Evolutionary conservation across 1,140 invertebrate genomes (phyloP), one percentile per base, ranked within the genome.

Genomic region (Neotoxoptera formosana): DNA sequence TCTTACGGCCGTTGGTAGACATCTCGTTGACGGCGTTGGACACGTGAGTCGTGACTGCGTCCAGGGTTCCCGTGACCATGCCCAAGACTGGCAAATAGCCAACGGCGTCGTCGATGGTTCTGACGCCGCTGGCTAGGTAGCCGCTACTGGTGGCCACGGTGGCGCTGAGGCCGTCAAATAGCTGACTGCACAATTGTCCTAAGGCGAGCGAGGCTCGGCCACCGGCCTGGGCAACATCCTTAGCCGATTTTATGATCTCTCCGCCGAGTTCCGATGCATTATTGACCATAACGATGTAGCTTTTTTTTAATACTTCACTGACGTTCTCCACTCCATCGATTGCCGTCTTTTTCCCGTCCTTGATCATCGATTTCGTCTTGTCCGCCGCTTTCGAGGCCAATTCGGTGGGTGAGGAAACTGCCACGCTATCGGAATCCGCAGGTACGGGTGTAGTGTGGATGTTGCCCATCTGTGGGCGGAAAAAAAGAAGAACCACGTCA

Each of bases 371-470:
- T n/a, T 47, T 34, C 14, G 48, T 2, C 87, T 30, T n/a, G 48
- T 21, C 34, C 48, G 20, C 2, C 20, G 1, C 4, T 0, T 34
- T 9, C 41, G 41, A 41, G 11, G 9, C 17, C 23, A 45, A 30
- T 1, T 7, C 3, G 36, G 1, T 6, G 23, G 41, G 9, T 7
- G 84, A n/a, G 21, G 23, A 23, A 9, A 25, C 0, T 25, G 41
- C 25, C 25, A 0, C 23, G 9, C 0, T 41, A 3, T n/a, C 0
- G 1, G 11, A 0, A 21, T 7, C 30, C n/a, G 30, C 20, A 7
- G 60, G 60, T 30, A 76, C 11, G 14, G 60, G 60, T 34, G 14
- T 76, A n/a, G 60, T 20, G 60, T 20, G 60, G n/a, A 76, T 34
- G 60, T 6, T 76, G 60, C 14, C 60, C 60, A 76, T n/a, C 60